A percentile compares a stretch with the other conserved stretches of the same genome.
phyloP scores from a whole-genome alignment of 2,888 invertebrate genomes.

The Ormyrus nitidulus region DNA sequence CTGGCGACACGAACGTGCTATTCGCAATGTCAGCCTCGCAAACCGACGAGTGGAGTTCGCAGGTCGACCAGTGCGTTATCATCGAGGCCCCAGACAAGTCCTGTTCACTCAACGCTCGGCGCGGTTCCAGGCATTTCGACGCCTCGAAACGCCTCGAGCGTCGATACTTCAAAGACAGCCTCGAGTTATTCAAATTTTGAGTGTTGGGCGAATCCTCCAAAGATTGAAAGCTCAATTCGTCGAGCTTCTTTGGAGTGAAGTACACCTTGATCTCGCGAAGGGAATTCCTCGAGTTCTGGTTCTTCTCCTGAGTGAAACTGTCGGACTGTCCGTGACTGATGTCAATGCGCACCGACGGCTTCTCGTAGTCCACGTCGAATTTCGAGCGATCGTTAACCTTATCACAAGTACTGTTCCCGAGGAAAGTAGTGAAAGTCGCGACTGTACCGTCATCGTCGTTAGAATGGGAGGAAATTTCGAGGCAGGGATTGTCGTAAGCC shows the following conservation, averaged over 20 bases:
- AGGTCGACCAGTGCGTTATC: constrained; percentile 56
- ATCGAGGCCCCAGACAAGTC: constrained; percentile 55
- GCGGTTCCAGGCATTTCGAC: constrained; percentile 30
- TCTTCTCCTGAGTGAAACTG: constrained; percentile 61
- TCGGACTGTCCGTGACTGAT: constrained; percentile 17
- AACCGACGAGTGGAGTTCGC: constrained; percentile 59
- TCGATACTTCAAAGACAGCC: too few relatives aligned
- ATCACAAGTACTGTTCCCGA: constrained; percentile 9
- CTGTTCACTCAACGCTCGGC: constrained; percentile 58
- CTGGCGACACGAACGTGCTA: constrained; percentile 14
- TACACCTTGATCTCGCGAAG: constrained; percentile 53
- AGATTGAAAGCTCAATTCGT: background rate
- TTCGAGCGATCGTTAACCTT: background rate
- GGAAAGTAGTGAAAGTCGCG: constrained; percentile 25
- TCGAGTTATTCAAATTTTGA: too few relatives aligned
- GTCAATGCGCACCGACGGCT: constrained; percentile 30
- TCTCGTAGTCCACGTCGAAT: constrained; percentile 16
- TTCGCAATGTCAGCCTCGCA: constrained; percentile 61
- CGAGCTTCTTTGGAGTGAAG: background rate
- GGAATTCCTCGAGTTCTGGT: constrained; percentile 66
- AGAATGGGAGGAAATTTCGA: constrained; percentile 13
- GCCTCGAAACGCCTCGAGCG: constrained; percentile 38
- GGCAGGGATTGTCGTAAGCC: constrained; percentile 40
- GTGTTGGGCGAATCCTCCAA: constrained; percentile 57
- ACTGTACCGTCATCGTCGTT: constrained; percentile 12